Percentiles rank a stretch among this genome's conserved stretches.
phyloP scores from a whole-genome alignment of 2,113 vertebrate genomes.

The Saccopteryx leptura region DNA sequence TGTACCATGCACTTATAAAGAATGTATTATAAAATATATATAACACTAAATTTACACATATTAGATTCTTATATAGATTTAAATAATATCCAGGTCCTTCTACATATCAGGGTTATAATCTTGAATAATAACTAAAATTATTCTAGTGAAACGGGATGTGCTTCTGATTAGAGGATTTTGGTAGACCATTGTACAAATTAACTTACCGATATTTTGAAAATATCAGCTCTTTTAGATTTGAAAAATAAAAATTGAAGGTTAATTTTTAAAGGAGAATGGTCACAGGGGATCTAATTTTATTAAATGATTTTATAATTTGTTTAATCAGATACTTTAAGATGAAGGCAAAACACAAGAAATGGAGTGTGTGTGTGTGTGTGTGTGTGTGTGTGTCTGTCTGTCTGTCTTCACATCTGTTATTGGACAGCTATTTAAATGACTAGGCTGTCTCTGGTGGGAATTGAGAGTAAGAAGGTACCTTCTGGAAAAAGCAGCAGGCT shows the following conservation, averaged over 20 bases:
- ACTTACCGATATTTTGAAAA: slow-evolving; percentile 28
- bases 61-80: slow-evolving; percentile 40
- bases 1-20: slow-evolving; percentile 14
- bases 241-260: slow-evolving; percentile 51
- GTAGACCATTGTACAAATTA: not conserved
- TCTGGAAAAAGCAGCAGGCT: not conserved
- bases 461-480: not conserved
- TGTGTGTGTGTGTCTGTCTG: not conserved
- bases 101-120: not conserved
- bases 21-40: not conserved
- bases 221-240: not conserved
- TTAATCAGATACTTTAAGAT: slow-evolving; percentile 44
- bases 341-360: slow-evolving; percentile 19
- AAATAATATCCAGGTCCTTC: slow-evolving; percentile 26
- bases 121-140: slow-evolving; percentile 3
- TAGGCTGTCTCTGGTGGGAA: not conserved
- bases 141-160: not conserved
- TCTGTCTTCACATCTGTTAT: not conserved
- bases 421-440: slow-evolving; percentile 24
- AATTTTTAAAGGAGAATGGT: not conserved
- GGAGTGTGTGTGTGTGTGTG: not conserved
- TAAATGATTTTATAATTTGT: slow-evolving; percentile 27
- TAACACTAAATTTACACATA: not conserved
- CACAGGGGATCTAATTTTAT: not conserved
- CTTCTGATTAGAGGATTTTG: slow-evolving; percentile 20